phyloP scores from a whole-genome alignment of 2,888 invertebrate genomes.

The Erebia palarica region DNA sequence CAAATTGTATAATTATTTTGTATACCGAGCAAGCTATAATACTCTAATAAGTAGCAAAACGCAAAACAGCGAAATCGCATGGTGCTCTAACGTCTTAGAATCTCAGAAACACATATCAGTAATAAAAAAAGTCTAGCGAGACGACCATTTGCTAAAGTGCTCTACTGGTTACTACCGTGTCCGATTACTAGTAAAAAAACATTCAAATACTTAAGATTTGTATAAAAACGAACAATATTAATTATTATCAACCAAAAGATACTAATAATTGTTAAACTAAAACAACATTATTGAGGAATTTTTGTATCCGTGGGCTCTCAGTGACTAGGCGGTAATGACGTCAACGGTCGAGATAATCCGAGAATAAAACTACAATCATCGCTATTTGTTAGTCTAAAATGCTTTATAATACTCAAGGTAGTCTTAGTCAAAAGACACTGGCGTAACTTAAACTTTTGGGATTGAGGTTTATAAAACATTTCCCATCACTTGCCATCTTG shows the following conservation, averaged over 20 bases:
- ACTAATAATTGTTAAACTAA: conserved; percentile 70
- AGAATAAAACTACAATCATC: conserved; percentile 57
- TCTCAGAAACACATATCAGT: conserved; percentile 65
- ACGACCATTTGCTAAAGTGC: conserved; percentile 75
- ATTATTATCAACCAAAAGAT: conserved; percentile 65
- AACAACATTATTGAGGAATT: conserved; percentile 63
- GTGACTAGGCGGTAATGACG: conserved; percentile 81
- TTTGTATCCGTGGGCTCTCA: conserved; percentile 75
- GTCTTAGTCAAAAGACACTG: conserved; percentile 51
- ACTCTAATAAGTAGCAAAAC: conserved; percentile 68
- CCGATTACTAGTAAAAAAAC: conserved; percentile 58
- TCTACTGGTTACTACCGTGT: conserved; percentile 79
- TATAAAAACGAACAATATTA: conserved; percentile 73
- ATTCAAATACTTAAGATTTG: conserved; percentile 65
- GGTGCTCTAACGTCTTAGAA: conserved; percentile 60
- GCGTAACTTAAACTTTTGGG: conserved; percentile 47
- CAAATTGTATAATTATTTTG: conserved; percentile 78
- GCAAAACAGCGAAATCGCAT: conserved; percentile 49
- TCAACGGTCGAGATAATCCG: conserved; percentile 55
- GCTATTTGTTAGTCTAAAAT: conserved; percentile 60
- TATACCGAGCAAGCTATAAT: conserved; percentile 75
- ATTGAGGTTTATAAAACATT: conserved; percentile 70
- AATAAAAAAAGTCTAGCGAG: conserved; percentile 71
- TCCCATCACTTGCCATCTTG: conserved; percentile 58
- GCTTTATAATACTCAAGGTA: conserved; percentile 71